Percentiles rank a stretch among this genome's conserved stretches.
These are phyloP conservation scores for Peromyscus leucopus DNA, from an alignment of 2,113 vertebrate species.

Conservation along the genomic window DNA sequence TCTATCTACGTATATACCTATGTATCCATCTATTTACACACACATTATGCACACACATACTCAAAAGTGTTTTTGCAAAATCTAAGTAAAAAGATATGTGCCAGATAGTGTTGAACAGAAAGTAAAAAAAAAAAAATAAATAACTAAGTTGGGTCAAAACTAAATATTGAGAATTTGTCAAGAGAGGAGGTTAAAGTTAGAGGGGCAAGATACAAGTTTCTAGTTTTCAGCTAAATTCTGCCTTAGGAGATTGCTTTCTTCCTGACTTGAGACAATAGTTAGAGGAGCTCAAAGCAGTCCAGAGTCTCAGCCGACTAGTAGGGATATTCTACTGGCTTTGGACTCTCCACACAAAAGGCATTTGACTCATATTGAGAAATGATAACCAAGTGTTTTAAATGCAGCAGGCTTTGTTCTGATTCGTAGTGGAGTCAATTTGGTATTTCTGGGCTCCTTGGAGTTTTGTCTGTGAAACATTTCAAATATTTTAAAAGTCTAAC, in stretches of 20 bases:
- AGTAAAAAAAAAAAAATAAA: background rate
- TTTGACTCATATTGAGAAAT: conserved; percentile 42
- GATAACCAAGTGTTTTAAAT: conserved; percentile 1
- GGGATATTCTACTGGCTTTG: background rate
- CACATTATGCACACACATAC: too few species aligned
- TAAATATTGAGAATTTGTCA: conserved; percentile 21
- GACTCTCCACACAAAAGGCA: background rate
- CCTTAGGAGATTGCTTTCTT: background rate
- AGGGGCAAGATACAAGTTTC: background rate
- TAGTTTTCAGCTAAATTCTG: conserved; percentile 13
- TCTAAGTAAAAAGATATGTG: background rate
- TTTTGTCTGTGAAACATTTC: conserved; percentile 52
- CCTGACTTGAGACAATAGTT: background rate
- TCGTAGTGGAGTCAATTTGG: background rate
- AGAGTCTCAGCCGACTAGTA: background rate
- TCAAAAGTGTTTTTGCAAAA: conserved; percentile 18
- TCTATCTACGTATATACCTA: background rate
- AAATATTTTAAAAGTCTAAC: conserved; percentile 53
- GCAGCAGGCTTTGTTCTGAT: background rate
- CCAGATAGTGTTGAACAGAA: background rate
- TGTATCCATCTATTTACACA: background rate
- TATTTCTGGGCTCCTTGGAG: background rate
- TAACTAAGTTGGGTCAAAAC: background rate
- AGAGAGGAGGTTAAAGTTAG: background rate
- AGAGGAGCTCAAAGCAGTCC: background rate